phyloP scores from a whole-genome alignment of 1,140 invertebrate species.

The Papilio xuthus region DNA sequence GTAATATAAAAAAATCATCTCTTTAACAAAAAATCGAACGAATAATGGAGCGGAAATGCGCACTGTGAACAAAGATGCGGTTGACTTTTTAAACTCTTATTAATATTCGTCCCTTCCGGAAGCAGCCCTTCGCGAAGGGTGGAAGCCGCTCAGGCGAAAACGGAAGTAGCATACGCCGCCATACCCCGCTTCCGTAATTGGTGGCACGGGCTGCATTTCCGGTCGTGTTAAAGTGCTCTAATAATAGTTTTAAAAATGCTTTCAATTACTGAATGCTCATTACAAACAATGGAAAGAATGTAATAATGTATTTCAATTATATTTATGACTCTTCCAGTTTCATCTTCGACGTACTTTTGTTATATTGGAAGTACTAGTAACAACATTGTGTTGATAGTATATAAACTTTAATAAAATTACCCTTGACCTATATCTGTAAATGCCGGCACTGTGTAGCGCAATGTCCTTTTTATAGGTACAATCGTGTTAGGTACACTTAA shows the following conservation, averaged over 20 bases:
- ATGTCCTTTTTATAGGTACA: conserved; percentile 23
- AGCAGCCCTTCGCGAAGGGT: conserved; percentile 68
- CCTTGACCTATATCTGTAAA: conserved; percentile 49
- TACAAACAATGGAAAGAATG: conserved; percentile 15
- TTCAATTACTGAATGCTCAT: conserved; percentile 2
- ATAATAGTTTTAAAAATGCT: conserved; percentile 57
- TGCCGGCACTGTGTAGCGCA: conserved; percentile 29
- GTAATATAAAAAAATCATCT: not conserved
- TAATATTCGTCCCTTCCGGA: conserved; percentile 76
- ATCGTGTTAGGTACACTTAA: conserved; percentile 11
- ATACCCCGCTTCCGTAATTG: conserved; percentile 69
- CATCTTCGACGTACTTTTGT: not conserved
- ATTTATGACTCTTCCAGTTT: not conserved
- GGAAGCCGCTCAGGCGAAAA: conserved; percentile 68
- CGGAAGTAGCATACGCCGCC: conserved; percentile 76
- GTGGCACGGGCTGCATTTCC: conserved; percentile 75
- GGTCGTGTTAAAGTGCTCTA: conserved; percentile 61
- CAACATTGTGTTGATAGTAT: not conserved
- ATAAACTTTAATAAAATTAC: conserved; percentile 19
- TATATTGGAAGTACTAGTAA: not conserved
- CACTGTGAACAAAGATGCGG: conserved; percentile 62
- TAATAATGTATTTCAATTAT: not conserved
- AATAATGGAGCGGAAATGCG: conserved; percentile 62
- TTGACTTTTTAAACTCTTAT: conserved; percentile 74
- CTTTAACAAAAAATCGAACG: conserved; percentile 24